Evolutionary conservation across 30 jellyfish, hydroid and myxozoan genomes (phyloP).

Genomic region (Aurelia aurita complex sp. Pacific): DNA sequence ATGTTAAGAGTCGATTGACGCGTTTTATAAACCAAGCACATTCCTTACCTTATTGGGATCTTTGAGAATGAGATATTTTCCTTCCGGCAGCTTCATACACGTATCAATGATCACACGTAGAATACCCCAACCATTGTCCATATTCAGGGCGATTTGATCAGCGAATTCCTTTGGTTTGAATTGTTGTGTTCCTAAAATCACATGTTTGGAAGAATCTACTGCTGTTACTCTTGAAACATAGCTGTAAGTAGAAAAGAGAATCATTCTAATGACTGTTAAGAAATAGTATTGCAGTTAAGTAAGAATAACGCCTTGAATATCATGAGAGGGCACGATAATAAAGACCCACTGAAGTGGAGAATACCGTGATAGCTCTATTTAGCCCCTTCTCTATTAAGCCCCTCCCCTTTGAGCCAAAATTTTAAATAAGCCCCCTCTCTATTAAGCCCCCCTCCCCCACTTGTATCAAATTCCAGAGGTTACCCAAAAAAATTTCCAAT

Average conservation of each 20-base stretch:
- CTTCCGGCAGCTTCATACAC: slow-evolving; percentile 94
- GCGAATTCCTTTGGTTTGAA: slow-evolving; percentile 98
- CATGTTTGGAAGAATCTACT: slow-evolving; percentile 94
- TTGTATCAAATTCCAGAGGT: too few relatives aligned
- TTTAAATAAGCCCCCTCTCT: too few relatives aligned
- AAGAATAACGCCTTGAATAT: too few relatives aligned
- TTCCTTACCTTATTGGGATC: slow-evolving; percentile 96
- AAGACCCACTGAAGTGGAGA: too few relatives aligned
- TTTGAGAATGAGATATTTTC: slow-evolving; percentile 90
- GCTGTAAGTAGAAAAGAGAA: slow-evolving; percentile 25
- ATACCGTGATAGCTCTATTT: too few relatives aligned
- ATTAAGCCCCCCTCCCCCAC: too few relatives aligned
- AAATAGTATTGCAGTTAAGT: too few relatives aligned
- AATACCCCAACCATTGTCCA: slow-evolving; percentile 99
- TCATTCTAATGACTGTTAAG: background rate
- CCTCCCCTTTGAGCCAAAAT: too few relatives aligned
- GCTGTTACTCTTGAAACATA: slow-evolving; percentile 93
- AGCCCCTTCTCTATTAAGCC: too few relatives aligned
- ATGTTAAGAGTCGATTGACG: too few relatives aligned
- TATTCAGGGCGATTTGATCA: slow-evolving; percentile 92
- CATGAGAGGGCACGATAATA: background rate
- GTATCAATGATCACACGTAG: slow-evolving; percentile 87
- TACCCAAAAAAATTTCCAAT: too few relatives aligned
- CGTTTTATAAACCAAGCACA: too few relatives aligned
- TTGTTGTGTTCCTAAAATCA: slow-evolving; percentile 97